Conservation (phyloP, 2,113 vertebrate genomes). For the Sardina pilchardus region DNA sequence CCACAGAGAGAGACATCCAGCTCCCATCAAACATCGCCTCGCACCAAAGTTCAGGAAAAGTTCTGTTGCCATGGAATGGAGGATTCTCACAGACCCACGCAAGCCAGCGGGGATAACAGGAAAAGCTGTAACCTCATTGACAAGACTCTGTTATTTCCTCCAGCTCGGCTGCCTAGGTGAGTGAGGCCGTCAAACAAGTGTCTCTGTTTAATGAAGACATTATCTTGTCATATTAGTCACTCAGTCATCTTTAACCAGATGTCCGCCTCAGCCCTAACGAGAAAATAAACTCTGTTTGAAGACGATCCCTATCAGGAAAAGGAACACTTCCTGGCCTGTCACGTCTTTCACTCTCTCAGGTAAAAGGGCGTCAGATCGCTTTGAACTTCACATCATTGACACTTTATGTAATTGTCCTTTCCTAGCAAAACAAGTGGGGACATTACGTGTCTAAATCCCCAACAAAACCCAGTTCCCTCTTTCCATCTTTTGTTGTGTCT, state of each 20-base stretch:
- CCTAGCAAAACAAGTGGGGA: not conserved
- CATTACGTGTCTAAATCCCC: not conserved
- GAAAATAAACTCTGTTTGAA: slow-evolving; percentile 60
- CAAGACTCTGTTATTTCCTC: slow-evolving; percentile 3
- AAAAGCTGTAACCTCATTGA: not conserved
- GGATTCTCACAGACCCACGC: not conserved
- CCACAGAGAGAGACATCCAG: not conserved
- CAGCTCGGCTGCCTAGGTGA: not conserved
- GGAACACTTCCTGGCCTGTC: slow-evolving; percentile 40
- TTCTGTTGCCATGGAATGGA: not conserved
- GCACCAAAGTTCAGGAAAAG: not conserved
- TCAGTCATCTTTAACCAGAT: slow-evolving; percentile 25
- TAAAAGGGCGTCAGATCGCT: slow-evolving; percentile 14
- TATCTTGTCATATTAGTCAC: slow-evolving; percentile 47
- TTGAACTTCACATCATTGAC: not conserved
- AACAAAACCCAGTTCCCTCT: not conserved
- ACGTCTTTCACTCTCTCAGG: slow-evolving; percentile 17
- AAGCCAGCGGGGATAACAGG: not conserved
- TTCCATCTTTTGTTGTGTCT: not conserved
- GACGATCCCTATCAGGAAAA: slow-evolving; percentile 48
- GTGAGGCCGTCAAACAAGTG: not conserved
- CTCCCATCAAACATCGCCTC: slow-evolving; percentile 12
- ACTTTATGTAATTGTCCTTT: slow-evolving; percentile 3
- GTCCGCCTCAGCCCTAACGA: slow-evolving; percentile 51
- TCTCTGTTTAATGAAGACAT: slow-evolving; percentile 39